Percentiles rank a stretch among this genome's conserved stretches.
Evolutionary conservation across 2,888 invertebrate genomes (phyloP).

Genomic region (Macropis europaea): DNA sequence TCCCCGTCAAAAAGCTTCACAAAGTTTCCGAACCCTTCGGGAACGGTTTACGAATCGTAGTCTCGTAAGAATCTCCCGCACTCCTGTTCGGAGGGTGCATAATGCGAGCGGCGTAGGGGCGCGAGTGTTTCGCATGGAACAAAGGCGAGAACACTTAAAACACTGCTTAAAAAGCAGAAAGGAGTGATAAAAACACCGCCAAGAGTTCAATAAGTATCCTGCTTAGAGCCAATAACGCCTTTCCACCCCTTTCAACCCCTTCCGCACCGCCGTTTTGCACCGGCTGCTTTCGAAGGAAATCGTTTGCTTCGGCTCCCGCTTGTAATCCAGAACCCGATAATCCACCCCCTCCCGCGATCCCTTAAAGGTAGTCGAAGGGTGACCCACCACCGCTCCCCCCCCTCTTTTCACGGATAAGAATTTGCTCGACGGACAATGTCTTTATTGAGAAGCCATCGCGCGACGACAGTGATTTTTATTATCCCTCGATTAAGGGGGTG

Average conservation of each 20-base stretch:
- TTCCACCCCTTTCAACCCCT: constrained; percentile 48
- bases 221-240: constrained; percentile 76
- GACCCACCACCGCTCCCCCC: constrained; percentile 1
- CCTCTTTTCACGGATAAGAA: constrained; percentile 73
- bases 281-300: constrained; percentile 69
- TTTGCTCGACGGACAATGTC: constrained; percentile 75
- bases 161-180: constrained; percentile 57
- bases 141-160: constrained; percentile 73
- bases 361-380: constrained; percentile 30
- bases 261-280: constrained; percentile 42
- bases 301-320: constrained; percentile 72
- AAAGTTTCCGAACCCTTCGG: constrained; percentile 59
- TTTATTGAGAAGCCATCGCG: constrained; percentile 76
- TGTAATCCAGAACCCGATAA: constrained; percentile 77
- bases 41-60: constrained; percentile 56
- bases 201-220: constrained; percentile 79
- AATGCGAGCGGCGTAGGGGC: constrained; percentile 41
- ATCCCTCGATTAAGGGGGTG: constrained; percentile 65
- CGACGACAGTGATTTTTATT: constrained; percentile 69
- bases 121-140: constrained; percentile 64
- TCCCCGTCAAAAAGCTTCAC: background rate
- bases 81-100: constrained; percentile 41
- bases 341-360: constrained; percentile 66
- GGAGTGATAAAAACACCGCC: constrained; percentile 74
- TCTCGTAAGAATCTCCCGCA: constrained; percentile 61